phyloP scores from a whole-genome alignment of 1,140 invertebrate species.

The Neodiprion pinetum region DNA sequence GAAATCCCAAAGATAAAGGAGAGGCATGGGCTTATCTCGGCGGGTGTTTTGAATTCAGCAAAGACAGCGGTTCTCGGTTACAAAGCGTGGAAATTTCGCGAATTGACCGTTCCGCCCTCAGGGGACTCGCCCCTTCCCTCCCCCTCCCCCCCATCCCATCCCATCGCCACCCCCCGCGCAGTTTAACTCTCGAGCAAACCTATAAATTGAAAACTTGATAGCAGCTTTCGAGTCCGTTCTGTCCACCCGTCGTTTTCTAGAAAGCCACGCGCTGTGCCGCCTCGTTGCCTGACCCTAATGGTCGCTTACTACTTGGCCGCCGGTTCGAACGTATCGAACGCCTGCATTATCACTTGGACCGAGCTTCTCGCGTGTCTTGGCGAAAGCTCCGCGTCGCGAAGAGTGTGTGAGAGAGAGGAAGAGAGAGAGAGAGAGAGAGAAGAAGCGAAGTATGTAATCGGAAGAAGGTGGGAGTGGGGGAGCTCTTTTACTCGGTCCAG shows the following conservation, averaged over 20 bases:
- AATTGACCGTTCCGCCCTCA: background rate
- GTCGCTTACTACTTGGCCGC: background rate
- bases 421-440: no score
- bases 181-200: background rate
- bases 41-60: conserved; percentile 1
- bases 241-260: no score
- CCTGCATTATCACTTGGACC: background rate
- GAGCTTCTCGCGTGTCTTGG: no score
- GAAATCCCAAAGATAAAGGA: no score
- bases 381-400: no score
- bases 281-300: background rate
- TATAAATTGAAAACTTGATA: conserved; percentile 4
- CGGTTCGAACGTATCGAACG: background rate
- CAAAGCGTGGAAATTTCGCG: background rate
- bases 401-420: no score
- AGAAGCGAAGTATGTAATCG: no score
- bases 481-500: no score
- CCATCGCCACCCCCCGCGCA: background rate
- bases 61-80: background rate
- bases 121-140: no score
- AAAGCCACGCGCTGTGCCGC: background rate
- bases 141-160: no score
- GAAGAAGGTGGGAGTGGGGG: no score
- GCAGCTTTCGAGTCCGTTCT: background rate
- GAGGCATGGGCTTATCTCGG: no score